Conservation (phyloP, 1,140 invertebrate species). For the Euura lappo region DNA sequence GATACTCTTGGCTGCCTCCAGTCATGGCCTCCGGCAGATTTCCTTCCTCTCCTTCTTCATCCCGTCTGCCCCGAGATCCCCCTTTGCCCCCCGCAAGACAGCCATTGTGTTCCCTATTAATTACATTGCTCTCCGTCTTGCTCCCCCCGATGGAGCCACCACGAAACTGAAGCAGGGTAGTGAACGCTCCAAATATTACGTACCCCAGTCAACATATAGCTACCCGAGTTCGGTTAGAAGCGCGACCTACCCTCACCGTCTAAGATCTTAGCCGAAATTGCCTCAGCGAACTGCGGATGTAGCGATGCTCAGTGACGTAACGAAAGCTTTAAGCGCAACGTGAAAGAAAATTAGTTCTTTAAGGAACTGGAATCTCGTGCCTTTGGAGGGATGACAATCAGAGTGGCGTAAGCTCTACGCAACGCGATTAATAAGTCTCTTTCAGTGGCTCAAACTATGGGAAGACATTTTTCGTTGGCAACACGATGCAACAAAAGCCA, state of each 20-base stretch:
- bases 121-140: slow-evolving; percentile 39
- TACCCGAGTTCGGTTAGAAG: not conserved
- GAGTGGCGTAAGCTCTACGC: no score
- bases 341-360: no score
- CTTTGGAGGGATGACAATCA: no score
- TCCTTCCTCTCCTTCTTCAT: slow-evolving; percentile 24
- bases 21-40: slow-evolving; percentile 6
- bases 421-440: no score
- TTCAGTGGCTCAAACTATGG: no score
- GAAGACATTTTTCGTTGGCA: not conserved
- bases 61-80: slow-evolving; percentile 25
- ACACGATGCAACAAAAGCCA: not conserved
- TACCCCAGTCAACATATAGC: slow-evolving; percentile 18
- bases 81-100: slow-evolving; percentile 38
- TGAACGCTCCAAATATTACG: slow-evolving; percentile 41
- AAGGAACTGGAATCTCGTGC: no score
- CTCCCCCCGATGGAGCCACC: slow-evolving; percentile 8
- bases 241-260: not conserved
- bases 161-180: slow-evolving; percentile 32
- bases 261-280: not conserved
- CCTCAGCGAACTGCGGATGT: no score
- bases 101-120: slow-evolving; percentile 51
- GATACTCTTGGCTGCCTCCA: slow-evolving; percentile 15
- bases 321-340: no score
- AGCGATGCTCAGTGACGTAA: no score